Base-by-base conservation (phyloP, 1,140 invertebrate species). In the Drosophila saltans region DNA sequence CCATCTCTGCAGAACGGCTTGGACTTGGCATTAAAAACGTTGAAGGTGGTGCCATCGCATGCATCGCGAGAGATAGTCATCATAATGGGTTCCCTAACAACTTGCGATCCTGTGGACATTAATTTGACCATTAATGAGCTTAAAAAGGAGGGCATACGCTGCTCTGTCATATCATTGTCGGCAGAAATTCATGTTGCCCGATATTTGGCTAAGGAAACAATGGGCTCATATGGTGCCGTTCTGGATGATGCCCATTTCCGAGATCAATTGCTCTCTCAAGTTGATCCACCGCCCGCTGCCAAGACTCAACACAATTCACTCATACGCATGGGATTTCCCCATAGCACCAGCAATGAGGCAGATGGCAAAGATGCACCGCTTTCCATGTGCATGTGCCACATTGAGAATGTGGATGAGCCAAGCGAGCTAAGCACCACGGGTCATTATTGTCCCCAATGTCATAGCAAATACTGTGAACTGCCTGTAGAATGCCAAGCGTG, bases 401-500 rank as follows among this genome's bases (percentile, higher is more conserved):
- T 97, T 40, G 97, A 98, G 75, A 96, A 95, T 80, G 92, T 93
- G 41, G 94, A 96, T 66, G 94, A 95, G 64, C 93, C 93, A 3
- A 94, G 94, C 63, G 95, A 95, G 91, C 92, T 95, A 67, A 95
- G 93, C 82, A 94, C 95, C 40, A 95, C 94, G 11, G 98, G 98
- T 2, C 99, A 98, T 91, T 96, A 98, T 83, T 99, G 98, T 92
- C 98, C 98, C 26, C 98, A 99, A 91, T 99, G 99, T 93, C 95
- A 96, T 70, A 97, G 97, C 92, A 99, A 99, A 93, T 99, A 99
- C 93, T 99, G 98, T 93, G 98, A 99, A 92, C 94, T 99, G 72
- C 99, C 99, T 0, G 97, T 98, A 1, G 98, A 99, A 93, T 99
- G 99, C 92, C 95, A 96, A 91, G 96, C 97, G 10, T 99, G 99